These are phyloP conservation scores for Proteles cristata DNA, from an alignment of 2,113 vertebrate genomes.

Conservation along the genomic window DNA sequence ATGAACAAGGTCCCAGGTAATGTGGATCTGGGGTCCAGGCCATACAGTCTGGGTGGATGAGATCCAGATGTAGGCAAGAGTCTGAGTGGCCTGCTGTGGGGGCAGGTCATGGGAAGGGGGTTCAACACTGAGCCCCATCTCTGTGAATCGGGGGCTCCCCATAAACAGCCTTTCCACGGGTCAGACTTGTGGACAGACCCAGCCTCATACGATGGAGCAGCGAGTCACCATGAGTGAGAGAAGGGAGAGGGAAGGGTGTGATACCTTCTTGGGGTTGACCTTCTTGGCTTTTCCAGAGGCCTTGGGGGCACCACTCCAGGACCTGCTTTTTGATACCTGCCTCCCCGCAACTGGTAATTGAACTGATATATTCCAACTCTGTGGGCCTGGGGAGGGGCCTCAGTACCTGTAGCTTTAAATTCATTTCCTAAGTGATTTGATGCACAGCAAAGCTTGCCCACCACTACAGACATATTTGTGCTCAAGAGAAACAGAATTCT, in stretches of 20 bases:
- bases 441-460: background rate
- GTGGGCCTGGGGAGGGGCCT: background rate
- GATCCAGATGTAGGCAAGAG: background rate
- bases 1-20: background rate
- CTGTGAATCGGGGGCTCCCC: background rate
- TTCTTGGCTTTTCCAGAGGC: background rate
- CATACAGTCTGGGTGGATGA: background rate
- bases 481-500: background rate
- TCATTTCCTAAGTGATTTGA: background rate
- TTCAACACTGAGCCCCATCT: background rate
- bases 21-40: background rate
- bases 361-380: no score
- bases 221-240: background rate
- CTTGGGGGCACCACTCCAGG: no score
- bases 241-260: background rate
- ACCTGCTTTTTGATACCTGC: background rate
- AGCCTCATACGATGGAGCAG: rapidly evolving
- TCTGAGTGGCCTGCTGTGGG: background rate
- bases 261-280: background rate
- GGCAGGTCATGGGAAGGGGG: background rate
- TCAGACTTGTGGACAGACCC: background rate
- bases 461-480: background rate
- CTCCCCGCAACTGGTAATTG: background rate
- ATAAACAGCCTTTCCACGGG: rapidly evolving
- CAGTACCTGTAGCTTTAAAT: background rate